Evolutionary conservation across 2,797 vertebrate genomes (phyloP).

Genomic region (Amazona ochrocephala): DNA sequence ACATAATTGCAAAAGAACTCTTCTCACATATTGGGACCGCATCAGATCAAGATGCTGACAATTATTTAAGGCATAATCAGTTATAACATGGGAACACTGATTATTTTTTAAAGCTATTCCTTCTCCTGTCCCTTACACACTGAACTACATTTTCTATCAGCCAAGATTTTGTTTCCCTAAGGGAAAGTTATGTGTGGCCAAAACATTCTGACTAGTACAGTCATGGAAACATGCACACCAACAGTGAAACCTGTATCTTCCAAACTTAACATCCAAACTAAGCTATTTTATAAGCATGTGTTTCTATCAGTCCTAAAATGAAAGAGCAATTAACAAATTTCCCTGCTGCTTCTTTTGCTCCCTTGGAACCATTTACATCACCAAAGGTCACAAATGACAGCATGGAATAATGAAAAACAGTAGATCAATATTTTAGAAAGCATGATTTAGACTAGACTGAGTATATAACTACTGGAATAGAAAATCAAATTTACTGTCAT

Average conservation of each 20-base stretch:
- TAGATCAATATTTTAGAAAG: not conserved
- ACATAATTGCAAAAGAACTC: not conserved
- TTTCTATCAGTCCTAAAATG: slow-evolving; percentile 4
- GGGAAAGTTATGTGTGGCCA: not conserved
- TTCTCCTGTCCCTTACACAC: not conserved
- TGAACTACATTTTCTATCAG: not conserved
- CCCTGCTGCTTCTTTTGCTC: not conserved
- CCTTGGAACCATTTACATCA: not conserved
- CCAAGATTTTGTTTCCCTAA: slow-evolving; percentile 4
- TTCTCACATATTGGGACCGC: not conserved
- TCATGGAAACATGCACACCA: slow-evolving; percentile 23
- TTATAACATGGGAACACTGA: not conserved
- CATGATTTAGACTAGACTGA: not conserved
- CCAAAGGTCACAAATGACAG: slow-evolving; percentile 47
- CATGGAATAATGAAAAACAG: slow-evolving; percentile 24
- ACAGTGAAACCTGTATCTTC: slow-evolving; percentile 26
- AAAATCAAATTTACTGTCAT: not conserved
- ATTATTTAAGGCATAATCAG: not conserved
- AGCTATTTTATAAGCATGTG: not conserved
- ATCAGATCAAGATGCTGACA: not conserved
- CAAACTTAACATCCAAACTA: slow-evolving; percentile 18
- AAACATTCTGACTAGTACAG: not conserved
- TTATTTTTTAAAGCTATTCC: slow-evolving; percentile 1
- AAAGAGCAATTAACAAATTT: slow-evolving; percentile 32
- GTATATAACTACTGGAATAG: not conserved